Base-by-base conservation (phyloP, 2,113 vertebrate genomes). In the Apus apus region DNA sequence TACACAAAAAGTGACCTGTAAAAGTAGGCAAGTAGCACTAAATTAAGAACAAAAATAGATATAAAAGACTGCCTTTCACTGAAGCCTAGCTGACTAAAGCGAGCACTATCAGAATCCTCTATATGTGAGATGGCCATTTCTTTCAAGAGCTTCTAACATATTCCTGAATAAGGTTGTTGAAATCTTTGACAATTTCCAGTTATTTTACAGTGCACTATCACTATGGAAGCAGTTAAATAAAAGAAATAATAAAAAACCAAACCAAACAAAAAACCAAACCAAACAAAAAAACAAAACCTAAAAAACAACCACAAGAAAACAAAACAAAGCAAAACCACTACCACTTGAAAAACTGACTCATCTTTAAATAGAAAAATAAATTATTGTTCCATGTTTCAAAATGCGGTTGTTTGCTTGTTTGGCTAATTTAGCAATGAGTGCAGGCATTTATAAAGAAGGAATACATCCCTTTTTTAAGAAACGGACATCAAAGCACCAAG, bases 1-100 rank as follows among this genome's bases (percentile, higher is more conserved):
- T 85, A 58, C 50, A 91, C 46, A 87, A 79, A 85, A 95, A 90
- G 32, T n/a, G 70, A 96, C 43, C 72, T 76, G 57, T 73, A 87
- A 71, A 90, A 92, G 54, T 11, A 88, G 25, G 23, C 89, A 94
- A 90, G 64, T 8, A 91, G n/a, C 8, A 1, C 51, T 56, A 87
- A 90, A 84, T 81, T 61, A 79, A 57, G 12, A 75, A 73, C 16
- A 38, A 80, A 38, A 56, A 32, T 72, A 86, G 25, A 57, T 65
- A 15, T 65, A 72, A 78, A 27, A 74, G 53, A 43, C 32, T 72
- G 76, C 29, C 21, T 95, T 29, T 22, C 77, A 78, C 66, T 56
- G 21, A 91, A 71, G 22, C 36, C 34, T 21, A 67, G 34, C 17
- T 82, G 61, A 74, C 76, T 84, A 18, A 78, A 86, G 17, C 8